Evolutionary conservation across 92 coral and sea anemone genomes (phyloP).

Genomic region (Paramuricea clavata): DNA sequence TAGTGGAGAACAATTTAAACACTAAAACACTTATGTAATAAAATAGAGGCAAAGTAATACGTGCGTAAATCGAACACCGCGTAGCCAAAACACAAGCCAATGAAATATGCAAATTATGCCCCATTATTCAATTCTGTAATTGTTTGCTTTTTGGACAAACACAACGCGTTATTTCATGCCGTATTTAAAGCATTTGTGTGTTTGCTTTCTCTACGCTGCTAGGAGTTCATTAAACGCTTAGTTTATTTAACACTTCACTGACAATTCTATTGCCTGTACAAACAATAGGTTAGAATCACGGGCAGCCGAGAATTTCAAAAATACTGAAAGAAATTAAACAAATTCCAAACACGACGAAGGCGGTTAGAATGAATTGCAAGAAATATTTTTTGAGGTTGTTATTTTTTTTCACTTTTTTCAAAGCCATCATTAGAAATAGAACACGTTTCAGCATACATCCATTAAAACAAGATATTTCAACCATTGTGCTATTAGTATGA

Average conservation of each 20-base stretch:
- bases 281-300: neutral
- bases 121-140: neutral
- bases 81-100: neutral
- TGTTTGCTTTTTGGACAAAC: conserved; percentile 2
- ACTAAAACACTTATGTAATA: too few relatives aligned
- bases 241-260: conserved; percentile 31
- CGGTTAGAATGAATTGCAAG: too few relatives aligned
- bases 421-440: too few relatives aligned
- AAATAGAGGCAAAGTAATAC: neutral
- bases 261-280: conserved; percentile 17
- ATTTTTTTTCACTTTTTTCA: too few relatives aligned
- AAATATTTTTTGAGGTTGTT: too few relatives aligned
- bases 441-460: too few relatives aligned
- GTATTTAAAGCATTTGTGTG: neutral
- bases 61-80: neutral
- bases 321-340: neutral
- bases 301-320: neutral
- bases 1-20: neutral
- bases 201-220: conserved; percentile 6
- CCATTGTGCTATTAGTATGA: too few relatives aligned
- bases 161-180: neutral
- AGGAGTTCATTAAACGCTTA: conserved; percentile 25
- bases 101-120: conserved; percentile 25
- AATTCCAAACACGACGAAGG: neutral
- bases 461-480: too few relatives aligned